Conservation (phyloP, 37 sponge, comb jelly and placozoan species). For the Tethya wilhelma region DNA sequence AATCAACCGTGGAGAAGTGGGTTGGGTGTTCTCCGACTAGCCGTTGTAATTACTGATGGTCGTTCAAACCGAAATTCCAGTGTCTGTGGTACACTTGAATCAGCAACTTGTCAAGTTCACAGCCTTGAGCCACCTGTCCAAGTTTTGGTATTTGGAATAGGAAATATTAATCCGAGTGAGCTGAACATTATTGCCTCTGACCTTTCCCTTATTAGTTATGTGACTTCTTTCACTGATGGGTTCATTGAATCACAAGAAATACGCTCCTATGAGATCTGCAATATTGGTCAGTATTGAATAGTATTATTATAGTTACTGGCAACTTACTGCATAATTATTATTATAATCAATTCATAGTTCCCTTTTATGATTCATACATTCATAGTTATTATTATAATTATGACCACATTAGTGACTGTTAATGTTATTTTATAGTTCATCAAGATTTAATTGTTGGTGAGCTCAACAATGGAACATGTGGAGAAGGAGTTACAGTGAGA, state of each 20-base stretch:
- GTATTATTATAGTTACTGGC: too few relatives aligned
- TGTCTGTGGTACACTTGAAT: neutral
- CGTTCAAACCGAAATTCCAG: neutral
- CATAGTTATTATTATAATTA: too few relatives aligned
- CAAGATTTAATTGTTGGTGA: neutral
- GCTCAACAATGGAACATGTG: neutral
- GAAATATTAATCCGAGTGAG: neutral
- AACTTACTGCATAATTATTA: too few relatives aligned
- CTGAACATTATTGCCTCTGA: neutral
- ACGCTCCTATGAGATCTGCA: too few relatives aligned
- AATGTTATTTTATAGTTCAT: neutral
- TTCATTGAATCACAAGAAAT: neutral
- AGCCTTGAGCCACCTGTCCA: neutral
- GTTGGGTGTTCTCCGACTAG: neutral
- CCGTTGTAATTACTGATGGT: neutral
- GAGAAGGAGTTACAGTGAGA: neutral
- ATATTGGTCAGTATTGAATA: too few relatives aligned
- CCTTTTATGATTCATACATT: too few relatives aligned
- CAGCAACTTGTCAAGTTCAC: neutral
- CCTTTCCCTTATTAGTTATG: too few relatives aligned
- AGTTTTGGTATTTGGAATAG: neutral
- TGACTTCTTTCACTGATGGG: too few relatives aligned
- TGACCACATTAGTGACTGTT: too few relatives aligned
- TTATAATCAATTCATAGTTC: too few relatives aligned
- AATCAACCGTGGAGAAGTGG: neutral